phyloP scores from a whole-genome alignment of 2,888 invertebrate genomes.

The Acanthosepion lycidas region DNA sequence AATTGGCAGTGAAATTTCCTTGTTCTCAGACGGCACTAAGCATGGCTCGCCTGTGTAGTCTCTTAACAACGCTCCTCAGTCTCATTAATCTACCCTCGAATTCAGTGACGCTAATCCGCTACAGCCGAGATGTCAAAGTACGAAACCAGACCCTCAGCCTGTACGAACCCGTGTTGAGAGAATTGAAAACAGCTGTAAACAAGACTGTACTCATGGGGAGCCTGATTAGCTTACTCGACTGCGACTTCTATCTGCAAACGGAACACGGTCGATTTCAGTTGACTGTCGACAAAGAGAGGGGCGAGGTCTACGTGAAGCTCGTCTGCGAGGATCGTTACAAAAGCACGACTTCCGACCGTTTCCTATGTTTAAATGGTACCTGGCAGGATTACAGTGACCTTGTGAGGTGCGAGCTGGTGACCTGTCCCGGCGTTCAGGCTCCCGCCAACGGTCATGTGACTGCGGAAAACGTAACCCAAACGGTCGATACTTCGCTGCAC shows the following conservation, averaged over 20 bases:
- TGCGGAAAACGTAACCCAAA: neutral
- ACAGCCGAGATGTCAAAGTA: neutral
- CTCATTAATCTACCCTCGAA: neutral
- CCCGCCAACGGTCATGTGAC: neutral
- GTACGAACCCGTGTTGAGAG: neutral
- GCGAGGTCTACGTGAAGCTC: neutral
- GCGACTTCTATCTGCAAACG: neutral
- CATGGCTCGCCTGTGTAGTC: neutral
- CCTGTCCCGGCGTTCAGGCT: neutral
- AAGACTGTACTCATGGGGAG: neutral
- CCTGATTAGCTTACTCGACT: neutral
- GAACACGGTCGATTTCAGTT: constrained; percentile 20
- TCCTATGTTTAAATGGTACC: neutral
- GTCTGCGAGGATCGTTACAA: neutral
- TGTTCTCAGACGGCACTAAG: neutral
- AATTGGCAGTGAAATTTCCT: neutral
- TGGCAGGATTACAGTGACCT: neutral
- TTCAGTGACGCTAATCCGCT: neutral
- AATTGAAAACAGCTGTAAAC: neutral
- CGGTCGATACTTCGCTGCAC: neutral
- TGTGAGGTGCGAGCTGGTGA: neutral
- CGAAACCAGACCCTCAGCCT: constrained; percentile 33
- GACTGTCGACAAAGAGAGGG: neutral
- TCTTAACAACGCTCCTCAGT: neutral
- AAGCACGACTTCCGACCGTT: neutral